These are phyloP conservation scores for Coelinius sp. DNA, from an alignment of 2,888 invertebrate genomes.

Conservation along the genomic window DNA sequence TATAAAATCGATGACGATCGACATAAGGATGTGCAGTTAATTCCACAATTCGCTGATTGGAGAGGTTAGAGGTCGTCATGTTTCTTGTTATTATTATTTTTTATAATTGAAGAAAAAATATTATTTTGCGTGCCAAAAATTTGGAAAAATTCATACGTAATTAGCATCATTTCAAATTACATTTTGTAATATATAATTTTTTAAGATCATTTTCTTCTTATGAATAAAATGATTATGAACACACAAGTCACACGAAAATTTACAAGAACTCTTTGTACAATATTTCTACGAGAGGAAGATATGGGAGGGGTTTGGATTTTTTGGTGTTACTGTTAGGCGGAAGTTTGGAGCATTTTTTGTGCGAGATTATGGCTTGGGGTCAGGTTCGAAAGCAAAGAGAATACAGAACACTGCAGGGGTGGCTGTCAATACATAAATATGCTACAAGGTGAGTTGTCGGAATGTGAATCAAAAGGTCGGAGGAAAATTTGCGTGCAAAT, in stretches of 20 bases:
- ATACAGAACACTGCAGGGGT: slow-evolving; percentile 26
- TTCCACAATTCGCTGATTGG: background rate
- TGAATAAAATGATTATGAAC: slow-evolving; percentile 24
- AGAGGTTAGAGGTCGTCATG: slow-evolving; percentile 19
- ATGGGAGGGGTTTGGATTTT: slow-evolving; percentile 44
- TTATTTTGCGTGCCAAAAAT: too few relatives aligned
- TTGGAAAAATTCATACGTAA: too few relatives aligned
- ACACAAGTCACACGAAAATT: slow-evolving; percentile 10
- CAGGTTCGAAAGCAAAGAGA: slow-evolving; percentile 13
- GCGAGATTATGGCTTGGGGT: slow-evolving; percentile 1
- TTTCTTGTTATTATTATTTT: background rate
- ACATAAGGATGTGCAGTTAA: slow-evolving; percentile 10
- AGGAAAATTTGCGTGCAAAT: slow-evolving; percentile 54
- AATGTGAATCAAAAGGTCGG: background rate
- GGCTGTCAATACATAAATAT: slow-evolving; percentile 58
- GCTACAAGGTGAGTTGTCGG: slow-evolving; percentile 26
- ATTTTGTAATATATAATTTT: too few relatives aligned
- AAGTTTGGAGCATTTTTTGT: slow-evolving; percentile 36
- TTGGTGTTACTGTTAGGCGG: slow-evolving; percentile 53
- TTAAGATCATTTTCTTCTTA: too few relatives aligned
- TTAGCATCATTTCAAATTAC: too few relatives aligned
- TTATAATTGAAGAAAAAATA: background rate
- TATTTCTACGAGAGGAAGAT: background rate
- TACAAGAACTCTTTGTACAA: too few relatives aligned
- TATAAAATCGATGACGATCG: slow-evolving; percentile 33